These are phyloP conservation scores for Gymnogyps californianus DNA, from an alignment of 2,113 vertebrate species.

Conservation along the genomic window DNA sequence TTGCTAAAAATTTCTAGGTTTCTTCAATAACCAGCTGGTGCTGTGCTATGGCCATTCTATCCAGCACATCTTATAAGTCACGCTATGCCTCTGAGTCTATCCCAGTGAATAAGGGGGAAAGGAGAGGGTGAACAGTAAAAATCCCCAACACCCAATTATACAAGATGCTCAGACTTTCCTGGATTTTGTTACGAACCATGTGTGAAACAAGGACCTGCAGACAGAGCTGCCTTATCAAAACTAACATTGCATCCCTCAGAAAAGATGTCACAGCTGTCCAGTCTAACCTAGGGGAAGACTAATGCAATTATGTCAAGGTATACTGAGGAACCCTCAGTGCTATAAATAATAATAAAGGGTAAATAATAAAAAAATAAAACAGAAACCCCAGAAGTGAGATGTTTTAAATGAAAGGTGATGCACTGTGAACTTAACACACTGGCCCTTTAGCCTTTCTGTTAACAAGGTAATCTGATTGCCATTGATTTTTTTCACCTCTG, in stretches of 20 bases:
- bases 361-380: constrained; percentile 79
- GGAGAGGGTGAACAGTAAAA: not conserved
- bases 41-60: not conserved
- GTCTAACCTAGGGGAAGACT: constrained; percentile 6
- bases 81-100: not conserved
- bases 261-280: not conserved
- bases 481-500: constrained; percentile 92
- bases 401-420: constrained; percentile 85
- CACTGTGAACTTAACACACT: constrained; percentile 84
- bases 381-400: constrained; percentile 70
- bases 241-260: not conserved
- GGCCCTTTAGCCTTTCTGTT: constrained; percentile 86
- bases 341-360: constrained; percentile 83
- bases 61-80: not conserved
- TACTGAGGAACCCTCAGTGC: not conserved
- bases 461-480: constrained; percentile 93
- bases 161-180: not conserved
- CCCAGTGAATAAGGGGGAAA: not conserved
- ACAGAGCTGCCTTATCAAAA: not conserved
- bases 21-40: not conserved
- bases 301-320: constrained; percentile 24
- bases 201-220: not conserved
- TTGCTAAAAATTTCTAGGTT: not conserved
- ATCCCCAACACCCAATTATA: not conserved
- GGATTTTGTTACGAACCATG: not conserved